Percentiles rank a stretch among this genome's conserved stretches.
Evolutionary conservation across 2,888 invertebrate species (phyloP).

Genomic region (Acrocyrtus sp.): DNA sequence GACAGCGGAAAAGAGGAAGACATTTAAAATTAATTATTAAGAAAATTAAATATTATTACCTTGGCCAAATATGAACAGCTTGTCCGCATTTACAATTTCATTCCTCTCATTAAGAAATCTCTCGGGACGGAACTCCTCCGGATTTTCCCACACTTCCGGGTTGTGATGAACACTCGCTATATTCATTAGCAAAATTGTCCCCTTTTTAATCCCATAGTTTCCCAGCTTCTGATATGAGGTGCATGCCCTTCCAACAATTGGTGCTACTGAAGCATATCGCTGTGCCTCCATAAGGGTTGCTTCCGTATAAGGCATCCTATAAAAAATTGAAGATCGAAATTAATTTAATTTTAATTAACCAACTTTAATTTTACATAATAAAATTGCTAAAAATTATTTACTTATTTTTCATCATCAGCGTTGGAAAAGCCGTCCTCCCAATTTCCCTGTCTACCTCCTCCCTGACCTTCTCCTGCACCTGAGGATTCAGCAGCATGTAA

Average conservation of each 20-base stretch:
- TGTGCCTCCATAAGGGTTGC: constrained; percentile 56
- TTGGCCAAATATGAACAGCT: constrained; percentile 54
- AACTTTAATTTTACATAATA: too few relatives aligned
- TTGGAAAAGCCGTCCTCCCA: constrained; percentile 58
- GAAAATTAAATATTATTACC: too few relatives aligned
- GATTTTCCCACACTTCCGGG: constrained; percentile 34
- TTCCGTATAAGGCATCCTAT: constrained; percentile 59
- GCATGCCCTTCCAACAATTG: constrained; percentile 44
- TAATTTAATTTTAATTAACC: too few relatives aligned
- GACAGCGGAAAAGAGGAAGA: too few relatives aligned
- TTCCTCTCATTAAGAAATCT: constrained; percentile 50
- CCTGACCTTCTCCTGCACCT: constrained; percentile 63
- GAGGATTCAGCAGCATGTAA: constrained; percentile 63
- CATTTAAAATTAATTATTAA: too few relatives aligned
- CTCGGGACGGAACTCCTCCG: constrained; percentile 49
- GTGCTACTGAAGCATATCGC: constrained; percentile 50
- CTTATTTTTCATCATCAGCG: constrained; percentile 42
- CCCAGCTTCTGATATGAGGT: constrained; percentile 36
- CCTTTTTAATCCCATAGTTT: constrained; percentile 29
- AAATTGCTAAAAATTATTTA: too few relatives aligned
- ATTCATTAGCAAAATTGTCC: not conserved
- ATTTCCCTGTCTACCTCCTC: constrained; percentile 64
- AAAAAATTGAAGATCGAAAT: too few relatives aligned
- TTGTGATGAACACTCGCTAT: constrained; percentile 1
- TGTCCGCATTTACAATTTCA: constrained; percentile 53